Percentiles rank a stretch among this genome's conserved stretches.
phyloP scores from a whole-genome alignment of 2,888 invertebrate genomes.

The Neoscelio sp. region DNA sequence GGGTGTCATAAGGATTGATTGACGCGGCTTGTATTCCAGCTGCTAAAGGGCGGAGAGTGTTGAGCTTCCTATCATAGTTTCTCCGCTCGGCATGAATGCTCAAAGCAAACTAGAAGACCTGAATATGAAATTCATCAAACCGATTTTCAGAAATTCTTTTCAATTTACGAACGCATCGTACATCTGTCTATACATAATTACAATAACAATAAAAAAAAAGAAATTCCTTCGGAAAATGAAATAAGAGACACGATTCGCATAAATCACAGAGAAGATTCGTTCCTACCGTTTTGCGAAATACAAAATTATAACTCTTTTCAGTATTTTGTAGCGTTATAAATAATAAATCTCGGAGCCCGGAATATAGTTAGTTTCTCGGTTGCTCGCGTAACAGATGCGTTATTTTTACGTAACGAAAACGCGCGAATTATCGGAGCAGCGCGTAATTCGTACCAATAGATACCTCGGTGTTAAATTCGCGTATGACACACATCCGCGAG shows the following conservation, averaged over 20 bases:
- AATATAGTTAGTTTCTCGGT: too few species aligned
- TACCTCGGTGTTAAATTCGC: constrained; percentile 11
- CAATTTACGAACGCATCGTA: background rate
- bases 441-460: constrained; percentile 27
- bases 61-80: constrained; percentile 56
- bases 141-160: constrained; percentile 51
- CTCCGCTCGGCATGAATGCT: constrained; percentile 41
- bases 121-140: constrained; percentile 52
- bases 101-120: constrained; percentile 38
- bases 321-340: too few species aligned
- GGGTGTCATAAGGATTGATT: constrained; percentile 55
- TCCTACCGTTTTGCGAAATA: too few species aligned
- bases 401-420: constrained; percentile 45
- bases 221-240: too few species aligned
- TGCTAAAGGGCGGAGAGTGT: constrained; percentile 56
- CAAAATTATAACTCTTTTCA: too few species aligned
- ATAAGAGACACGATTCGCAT: too few species aligned
- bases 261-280: too few species aligned
- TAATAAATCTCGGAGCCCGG: too few species aligned
- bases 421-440: constrained; percentile 28
- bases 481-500: background rate
- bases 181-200: constrained; percentile 54
- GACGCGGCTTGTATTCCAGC: constrained; percentile 57
- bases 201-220: constrained; percentile 36
- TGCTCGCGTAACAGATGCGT: too few species aligned